These are phyloP conservation scores for Prionailurus bengalensis DNA, from an alignment of 2,113 vertebrate genomes.

Conservation along the genomic window DNA sequence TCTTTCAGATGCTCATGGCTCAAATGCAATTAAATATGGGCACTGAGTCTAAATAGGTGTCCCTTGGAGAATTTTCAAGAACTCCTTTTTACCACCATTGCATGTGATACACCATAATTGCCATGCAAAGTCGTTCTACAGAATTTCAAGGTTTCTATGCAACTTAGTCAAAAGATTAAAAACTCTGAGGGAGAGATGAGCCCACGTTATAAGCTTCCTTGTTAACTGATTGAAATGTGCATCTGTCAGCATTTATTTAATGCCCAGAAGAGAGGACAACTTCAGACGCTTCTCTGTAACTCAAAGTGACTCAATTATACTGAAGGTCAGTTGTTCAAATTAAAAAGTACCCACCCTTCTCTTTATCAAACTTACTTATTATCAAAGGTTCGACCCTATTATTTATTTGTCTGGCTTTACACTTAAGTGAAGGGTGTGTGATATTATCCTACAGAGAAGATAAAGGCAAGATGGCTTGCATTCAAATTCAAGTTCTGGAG, in stretches of 20 bases:
- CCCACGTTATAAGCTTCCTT: not conserved
- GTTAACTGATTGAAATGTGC: not conserved
- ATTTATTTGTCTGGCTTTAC: constrained; percentile 12
- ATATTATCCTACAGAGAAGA: not conserved
- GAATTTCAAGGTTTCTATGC: constrained; percentile 4
- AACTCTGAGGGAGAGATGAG: not conserved
- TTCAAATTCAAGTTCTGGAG: not conserved
- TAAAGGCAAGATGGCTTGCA: not conserved
- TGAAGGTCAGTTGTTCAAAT: not conserved
- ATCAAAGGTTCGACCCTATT: not conserved
- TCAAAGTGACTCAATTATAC: not conserved
- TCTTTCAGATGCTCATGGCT: not conserved
- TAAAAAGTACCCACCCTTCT: not conserved
- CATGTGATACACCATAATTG: not conserved
- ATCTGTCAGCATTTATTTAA: not conserved
- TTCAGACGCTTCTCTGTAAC: not conserved
- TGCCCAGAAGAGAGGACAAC: not conserved
- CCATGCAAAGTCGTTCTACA: not conserved
- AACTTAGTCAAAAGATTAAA: constrained; percentile 6
- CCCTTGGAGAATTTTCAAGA: constrained; percentile 38
- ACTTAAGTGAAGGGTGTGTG: not conserved
- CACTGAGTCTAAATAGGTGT: not conserved
- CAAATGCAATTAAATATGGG: not conserved
- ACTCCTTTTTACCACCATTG: not conserved
- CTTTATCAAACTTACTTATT: not conserved